A percentile compares a stretch with the other conserved stretches of the same genome.
phyloP scores from a whole-genome alignment of 2,113 vertebrate genomes.

The Boleophthalmus pectinirostris region DNA sequence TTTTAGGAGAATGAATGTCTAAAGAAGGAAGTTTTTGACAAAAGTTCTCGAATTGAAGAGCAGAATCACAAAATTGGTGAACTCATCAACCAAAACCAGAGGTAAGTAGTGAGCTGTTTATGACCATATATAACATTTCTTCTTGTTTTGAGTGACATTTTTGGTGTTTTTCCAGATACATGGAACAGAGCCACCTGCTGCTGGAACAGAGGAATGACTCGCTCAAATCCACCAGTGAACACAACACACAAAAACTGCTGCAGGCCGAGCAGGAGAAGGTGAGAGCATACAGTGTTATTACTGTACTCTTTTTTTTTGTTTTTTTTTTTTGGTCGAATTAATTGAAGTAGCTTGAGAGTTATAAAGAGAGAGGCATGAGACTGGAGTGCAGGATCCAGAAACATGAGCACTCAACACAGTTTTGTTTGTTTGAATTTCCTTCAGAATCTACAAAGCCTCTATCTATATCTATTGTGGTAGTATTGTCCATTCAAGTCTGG shows the following conservation, averaged over 20 bases:
- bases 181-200: conserved; percentile 91
- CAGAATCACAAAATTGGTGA: conserved; percentile 95
- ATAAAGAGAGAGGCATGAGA: too few relatives aligned
- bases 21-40: conserved; percentile 96
- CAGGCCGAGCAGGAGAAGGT: conserved; percentile 97
- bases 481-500: too few relatives aligned
- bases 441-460: too few relatives aligned
- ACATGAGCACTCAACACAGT: too few relatives aligned
- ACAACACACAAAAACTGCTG: conserved; percentile 88
- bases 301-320: too few relatives aligned
- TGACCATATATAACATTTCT: not conserved
- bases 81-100: conserved; percentile 93
- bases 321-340: too few relatives aligned
- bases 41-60: conserved; percentile 92
- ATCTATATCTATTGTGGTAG: too few relatives aligned
- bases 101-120: conserved; percentile 71
- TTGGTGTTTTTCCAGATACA: conserved; percentile 74
- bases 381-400: too few relatives aligned
- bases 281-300: conserved; percentile 28
- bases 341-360: too few relatives aligned
- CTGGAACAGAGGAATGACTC: conserved; percentile 93
- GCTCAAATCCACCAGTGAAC: conserved; percentile 86
- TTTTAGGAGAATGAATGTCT: conserved; percentile 94
- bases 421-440: too few relatives aligned
- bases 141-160: not conserved